phyloP scores from a whole-genome alignment of 2,888 invertebrate species.

The Agrotis exclamationis region DNA sequence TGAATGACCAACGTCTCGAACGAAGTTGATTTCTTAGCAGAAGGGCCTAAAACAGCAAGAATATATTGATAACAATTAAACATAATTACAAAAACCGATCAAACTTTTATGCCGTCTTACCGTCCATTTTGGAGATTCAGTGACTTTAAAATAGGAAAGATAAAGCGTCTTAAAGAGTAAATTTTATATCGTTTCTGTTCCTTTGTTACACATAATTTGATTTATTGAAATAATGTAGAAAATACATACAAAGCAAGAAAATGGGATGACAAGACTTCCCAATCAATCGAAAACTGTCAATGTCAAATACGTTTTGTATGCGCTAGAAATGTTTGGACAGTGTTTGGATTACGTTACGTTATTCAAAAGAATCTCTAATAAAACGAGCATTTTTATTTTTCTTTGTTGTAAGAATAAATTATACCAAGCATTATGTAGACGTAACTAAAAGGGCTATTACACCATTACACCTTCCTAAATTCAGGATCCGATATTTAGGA shows the following conservation, averaged over 20 bases:
- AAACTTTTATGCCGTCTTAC: slow-evolving; percentile 61
- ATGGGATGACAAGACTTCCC: slow-evolving; percentile 54
- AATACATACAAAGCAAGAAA: slow-evolving; percentile 57
- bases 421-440: no score
- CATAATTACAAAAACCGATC: slow-evolving; percentile 37
- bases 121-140: slow-evolving; percentile 70
- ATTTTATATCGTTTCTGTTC: slow-evolving; percentile 40
- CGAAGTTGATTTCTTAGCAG: slow-evolving; percentile 83
- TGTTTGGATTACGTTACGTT: slow-evolving; percentile 18
- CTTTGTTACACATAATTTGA: slow-evolving; percentile 55
- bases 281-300: slow-evolving; percentile 64
- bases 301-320: slow-evolving; percentile 50
- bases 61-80: slow-evolving; percentile 36
- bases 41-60: slow-evolving; percentile 74
- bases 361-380: no score
- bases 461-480: no score
- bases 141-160: slow-evolving; percentile 33
- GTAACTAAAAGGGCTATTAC: no score
- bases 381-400: no score
- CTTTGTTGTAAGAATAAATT: no score
- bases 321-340: slow-evolving; percentile 1
- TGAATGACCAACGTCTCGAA: slow-evolving; percentile 84
- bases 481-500: no score
- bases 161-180: slow-evolving; percentile 19
- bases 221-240: slow-evolving; percentile 53